Evolutionary conservation across 2,888 invertebrate species (phyloP), one percentile per base, ranked within the genome.

Genomic region (Heteropelma amictum): DNA sequence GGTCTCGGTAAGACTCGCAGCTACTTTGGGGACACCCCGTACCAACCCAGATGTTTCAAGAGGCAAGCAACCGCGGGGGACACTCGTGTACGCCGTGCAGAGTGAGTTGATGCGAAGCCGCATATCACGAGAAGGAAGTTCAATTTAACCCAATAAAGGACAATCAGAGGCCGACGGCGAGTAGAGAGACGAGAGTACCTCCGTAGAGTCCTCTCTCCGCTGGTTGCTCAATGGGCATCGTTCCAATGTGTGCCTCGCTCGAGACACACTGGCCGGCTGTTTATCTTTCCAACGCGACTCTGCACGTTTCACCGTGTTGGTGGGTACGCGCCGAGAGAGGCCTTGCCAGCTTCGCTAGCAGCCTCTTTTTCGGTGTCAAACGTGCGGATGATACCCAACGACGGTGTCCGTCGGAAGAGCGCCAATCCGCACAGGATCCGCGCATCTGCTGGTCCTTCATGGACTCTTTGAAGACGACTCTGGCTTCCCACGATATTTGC

Each of bases 81-180:
- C 10, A 49, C 38, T 21, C 45, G 17, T 42, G 14, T 21, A 42
- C 40, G 51, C 26, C 60, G 54, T 26, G n/a, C n/a, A 26, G 58
- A 60, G 58, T 60, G 88, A 87, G 88, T 88, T 89, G 87, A 89
- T 89, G 88, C 87, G 87, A 86, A n/a, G 88, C 87, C 86, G 87
- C 86, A 85, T 89, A 89, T 88, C 89, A 88, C 88, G 89, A 89
- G 88, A 88, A 89, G 89, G 89, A 89, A 89, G 89, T 89, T 86
- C 89, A 89, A 89, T 89, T 89, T 88, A 89, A 89, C 88, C 86
- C 89, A 89, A 89, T 89, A 89, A 89, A 89, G 86, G 88, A 89
- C 88, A 89, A 89, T 89, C 89, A 89, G 88, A 89, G 89, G 83
- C 87, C 87, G 88, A 86, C 88, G 86, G 85, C 87, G 87, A 81